A percentile compares a stretch with the other conserved stretches of the same genome.
phyloP scores from a whole-genome alignment of 1,140 invertebrate species.

The Araneus ventricosus region DNA sequence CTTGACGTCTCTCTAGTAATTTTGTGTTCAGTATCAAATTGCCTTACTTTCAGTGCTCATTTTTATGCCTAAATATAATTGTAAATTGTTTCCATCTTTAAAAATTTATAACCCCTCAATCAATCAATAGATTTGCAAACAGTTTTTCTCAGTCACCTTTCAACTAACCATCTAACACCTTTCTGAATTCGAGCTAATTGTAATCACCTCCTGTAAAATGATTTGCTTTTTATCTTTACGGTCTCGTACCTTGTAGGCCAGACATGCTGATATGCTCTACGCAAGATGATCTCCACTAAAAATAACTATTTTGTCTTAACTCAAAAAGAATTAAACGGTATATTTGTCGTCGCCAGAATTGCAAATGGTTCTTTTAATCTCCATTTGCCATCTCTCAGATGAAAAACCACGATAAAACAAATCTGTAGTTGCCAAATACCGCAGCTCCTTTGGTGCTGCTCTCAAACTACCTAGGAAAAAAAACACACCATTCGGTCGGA shows the following conservation, averaged over 20 bases:
- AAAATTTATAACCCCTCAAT: too few relatives aligned
- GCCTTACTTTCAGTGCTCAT: too few relatives aligned
- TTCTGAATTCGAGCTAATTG: background rate
- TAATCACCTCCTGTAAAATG: background rate
- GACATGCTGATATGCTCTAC: slow-evolving; percentile 41
- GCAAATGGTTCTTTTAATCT: slow-evolving; percentile 60
- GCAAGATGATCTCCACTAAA: slow-evolving; percentile 54
- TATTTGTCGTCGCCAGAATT: slow-evolving; percentile 39
- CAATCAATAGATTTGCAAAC: too few relatives aligned
- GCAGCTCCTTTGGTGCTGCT: slow-evolving; percentile 20
- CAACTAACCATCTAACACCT: background rate
- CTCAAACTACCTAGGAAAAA: background rate
- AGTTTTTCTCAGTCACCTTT: background rate
- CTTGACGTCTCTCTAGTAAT: too few relatives aligned
- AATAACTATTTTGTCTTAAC: slow-evolving; percentile 62
- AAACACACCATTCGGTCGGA: slow-evolving; percentile 6
- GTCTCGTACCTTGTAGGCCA: slow-evolving; percentile 46
- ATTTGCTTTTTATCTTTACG: background rate
- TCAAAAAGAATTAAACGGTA: slow-evolving; percentile 61
- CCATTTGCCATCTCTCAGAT: slow-evolving; percentile 54
- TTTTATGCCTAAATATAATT: too few relatives aligned
- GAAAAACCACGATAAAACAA: slow-evolving; percentile 57
- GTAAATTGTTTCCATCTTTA: too few relatives aligned
- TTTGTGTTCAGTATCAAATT: too few relatives aligned
- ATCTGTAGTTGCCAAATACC: slow-evolving; percentile 64